Base-by-base conservation (phyloP, 1,140 invertebrate species). In the Ladona fulva region DNA sequence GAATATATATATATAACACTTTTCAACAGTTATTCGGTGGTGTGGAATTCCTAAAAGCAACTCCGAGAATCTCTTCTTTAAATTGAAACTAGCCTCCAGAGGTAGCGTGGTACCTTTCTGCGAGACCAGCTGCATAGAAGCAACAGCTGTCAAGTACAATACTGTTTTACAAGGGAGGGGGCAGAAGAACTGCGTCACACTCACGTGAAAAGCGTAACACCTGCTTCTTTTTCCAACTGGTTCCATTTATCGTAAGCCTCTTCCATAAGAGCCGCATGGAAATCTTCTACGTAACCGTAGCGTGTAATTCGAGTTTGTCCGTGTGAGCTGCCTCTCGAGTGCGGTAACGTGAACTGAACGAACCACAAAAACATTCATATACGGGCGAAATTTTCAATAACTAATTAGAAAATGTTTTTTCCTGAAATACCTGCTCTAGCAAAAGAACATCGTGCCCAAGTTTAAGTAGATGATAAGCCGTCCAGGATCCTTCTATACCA, bases 271-370 rank as follows among this genome's bases (percentile, higher is more conserved):
- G 73, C 25, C 19, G 77, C 74, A 24, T 78, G 77, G 74, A 25
- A 78, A 25, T 75, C 74, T 24, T 78, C 77, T 7, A 25, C 59
- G n/a, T 78, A 78, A 37, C 42, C 77, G 29, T 76, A 44, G 59
- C 77, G 66, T 24, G 29, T 78, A 11, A 78, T 75, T 29, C 77
- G 77, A 25, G 59, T 74, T 73, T 78, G 77, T 12, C 77, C 77
- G 42, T 78, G 77, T 12, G 77, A 78, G 77, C 77, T 78, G 7
- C 77, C 77, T 25, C 77, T 25, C 0, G 66, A 76, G 25, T 78
- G 77, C 14, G 77, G 77, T 24, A 78, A 42, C 19, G 66, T 8
- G 25, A 78, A 78, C 74, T 78, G 74, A 24, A 74, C 16, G 22
- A 76, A 66, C 1, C 52, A 66, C 3, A 66, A 66, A 66, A n/a